These are phyloP conservation scores for Tretioscincus oriximinensis DNA, from an alignment of 2,113 vertebrate species.

Conservation along the genomic window DNA sequence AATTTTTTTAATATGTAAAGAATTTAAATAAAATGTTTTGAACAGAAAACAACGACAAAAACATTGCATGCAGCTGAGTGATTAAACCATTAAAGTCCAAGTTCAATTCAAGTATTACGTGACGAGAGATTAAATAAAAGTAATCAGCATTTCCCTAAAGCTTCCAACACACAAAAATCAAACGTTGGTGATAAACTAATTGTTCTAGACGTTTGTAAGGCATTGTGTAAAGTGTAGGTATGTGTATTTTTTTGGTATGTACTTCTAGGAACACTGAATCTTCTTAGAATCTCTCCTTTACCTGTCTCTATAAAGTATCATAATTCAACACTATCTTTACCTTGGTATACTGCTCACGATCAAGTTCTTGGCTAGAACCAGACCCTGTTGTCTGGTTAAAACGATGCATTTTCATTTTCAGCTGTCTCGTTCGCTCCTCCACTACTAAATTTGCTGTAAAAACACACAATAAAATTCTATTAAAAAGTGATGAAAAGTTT, in stretches of 20 bases:
- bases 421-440: slow-evolving; percentile 90
- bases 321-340: slow-evolving; percentile 71
- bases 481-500: slow-evolving; percentile 58
- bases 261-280: neutral
- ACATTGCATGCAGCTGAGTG: neutral
- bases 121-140: slow-evolving; percentile 2
- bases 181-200: neutral
- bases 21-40: no score
- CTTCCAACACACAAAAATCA: neutral
- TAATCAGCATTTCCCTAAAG: neutral
- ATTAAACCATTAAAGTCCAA: neutral
- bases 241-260: neutral
- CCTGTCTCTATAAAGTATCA: slow-evolving; percentile 48
- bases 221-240: slow-evolving; percentile 1
- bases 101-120: neutral
- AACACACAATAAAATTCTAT: slow-evolving; percentile 78
- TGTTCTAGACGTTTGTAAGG: slow-evolving; percentile 7
- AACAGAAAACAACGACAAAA: neutral
- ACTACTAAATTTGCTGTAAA: slow-evolving; percentile 86
- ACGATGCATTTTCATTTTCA: slow-evolving; percentile 91
- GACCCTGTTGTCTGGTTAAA: slow-evolving; percentile 90
- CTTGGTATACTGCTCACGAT: slow-evolving; percentile 86
- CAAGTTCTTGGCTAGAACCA: slow-evolving; percentile 91
- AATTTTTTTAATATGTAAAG: no score
- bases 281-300: slow-evolving; percentile 24